Base-by-base conservation (phyloP, 2,888 invertebrate genomes). In the Diaprepes abbreviatus region DNA sequence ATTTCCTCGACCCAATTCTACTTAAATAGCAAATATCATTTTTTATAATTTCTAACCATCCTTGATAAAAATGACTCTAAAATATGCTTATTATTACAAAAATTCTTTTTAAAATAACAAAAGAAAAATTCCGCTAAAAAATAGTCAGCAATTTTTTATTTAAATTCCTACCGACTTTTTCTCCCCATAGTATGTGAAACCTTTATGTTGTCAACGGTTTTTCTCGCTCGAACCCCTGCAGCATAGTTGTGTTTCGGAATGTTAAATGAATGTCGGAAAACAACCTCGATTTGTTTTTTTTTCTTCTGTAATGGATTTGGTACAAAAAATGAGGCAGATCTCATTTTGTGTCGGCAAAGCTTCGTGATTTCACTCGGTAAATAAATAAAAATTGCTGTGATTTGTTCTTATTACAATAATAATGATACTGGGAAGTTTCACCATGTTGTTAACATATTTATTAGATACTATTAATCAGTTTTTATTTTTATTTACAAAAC, bases 161-260 rank as follows among this genome's bases (percentile, higher is more conserved):
- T 52, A 55, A 55, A 64, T 64, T 64, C 45, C 55, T n/a, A 21
- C 14, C 40, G 45, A 28, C 45, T 31, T 64, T 52, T 62, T 45
- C 21, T 43, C 19, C 36, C 55, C 28, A 33, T 58, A 48, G 55
- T 59, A 66, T 66, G 58, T 58, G 48, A 66, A 58, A 48, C 66
- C 58, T 66, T 66, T 58, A 55, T 65, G 33, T 35, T 66, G 66
- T 58, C 66, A 66, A 66, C 58, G 66, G 14, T 55, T 64, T 52
- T 64, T 64, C 64, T 54, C 55, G 54, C 64, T 52, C 17, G 12
- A 55, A 28, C 43, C 17, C 58, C 21, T 9, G 40, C 55, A 40
- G 48, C 50, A 58, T 38, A 52, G 52, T 52, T 57, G 58, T 58
- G 66, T 59, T 38, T 43, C 50, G 58, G 64, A 65, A 65, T 65